Evolutionary conservation across 1,140 invertebrate species (phyloP), one percentile per base, ranked within the genome.

Genomic region (Rhyacophila brunnea): DNA sequence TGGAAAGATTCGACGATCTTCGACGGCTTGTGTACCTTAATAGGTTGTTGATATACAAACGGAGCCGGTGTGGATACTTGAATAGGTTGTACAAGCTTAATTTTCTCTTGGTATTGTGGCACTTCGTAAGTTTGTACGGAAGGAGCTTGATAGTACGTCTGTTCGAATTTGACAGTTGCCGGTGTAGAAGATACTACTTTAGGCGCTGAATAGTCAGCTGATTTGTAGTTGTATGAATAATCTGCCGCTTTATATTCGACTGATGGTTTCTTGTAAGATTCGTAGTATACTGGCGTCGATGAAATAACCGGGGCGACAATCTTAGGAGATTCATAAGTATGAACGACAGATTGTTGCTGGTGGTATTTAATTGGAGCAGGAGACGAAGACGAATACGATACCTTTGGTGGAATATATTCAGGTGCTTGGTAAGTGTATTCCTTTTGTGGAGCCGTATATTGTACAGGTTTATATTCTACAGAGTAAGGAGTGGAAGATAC

Each of bases 21-120:
- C 1, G 55, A 42, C 17, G 56, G 20, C 28, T 38, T 49, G 18
- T 57, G 48, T 13, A 45, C n/a, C 36, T 60, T 40, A 13, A 40
- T 35, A 20, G 42, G 46, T 17, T 61, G 57, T 55, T 65, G 58
- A 36, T 65, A 65, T 4, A 49, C 49, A 14, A 61, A 60, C 10
- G 63, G 63, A 6, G 55, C 36, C 13, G 63, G 50, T n/a, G 58
- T 54, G 11, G 63, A 65, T 11, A 65, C 36, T 36, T 65, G 45
- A n/a, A 64, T 58, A 13, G 62, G 58, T 38, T 64, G 50, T 11
- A 53, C 47, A 46, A 43, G 19, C 32, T 60, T 40, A 13, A n/a
- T n/a, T n/a, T n/a, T n/a, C 23, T 28, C 4, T 28, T 38, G 38
- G 17, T 55, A 51, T 19, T 59, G 35, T 32, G 57, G 15, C 17